Conservation (phyloP, 2,888 invertebrate species). For the Luperina testacea region DNA sequence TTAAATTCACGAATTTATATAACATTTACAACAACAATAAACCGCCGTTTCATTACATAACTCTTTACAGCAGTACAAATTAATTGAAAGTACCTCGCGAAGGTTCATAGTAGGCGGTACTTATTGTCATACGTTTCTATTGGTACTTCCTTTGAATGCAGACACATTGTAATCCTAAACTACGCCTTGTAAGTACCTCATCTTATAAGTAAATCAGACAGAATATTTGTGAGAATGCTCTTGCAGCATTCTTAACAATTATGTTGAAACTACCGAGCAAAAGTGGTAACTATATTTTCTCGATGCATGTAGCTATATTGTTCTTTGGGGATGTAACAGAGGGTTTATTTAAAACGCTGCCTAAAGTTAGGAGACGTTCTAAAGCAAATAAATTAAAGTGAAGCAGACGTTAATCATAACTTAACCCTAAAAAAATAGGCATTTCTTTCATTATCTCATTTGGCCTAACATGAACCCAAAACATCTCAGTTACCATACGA, state of each 20-base stretch:
- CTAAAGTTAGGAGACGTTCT: neutral
- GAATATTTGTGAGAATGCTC: neutral
- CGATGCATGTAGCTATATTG: neutral
- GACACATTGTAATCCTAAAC: slow-evolving; percentile 19
- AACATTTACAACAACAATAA: neutral
- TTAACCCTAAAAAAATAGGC: neutral
- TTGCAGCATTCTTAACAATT: neutral
- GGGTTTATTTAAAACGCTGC: neutral
- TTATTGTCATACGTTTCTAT: slow-evolving; percentile 26
- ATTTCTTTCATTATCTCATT: neutral
- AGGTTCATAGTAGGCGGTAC: slow-evolving; percentile 16
- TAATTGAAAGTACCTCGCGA: neutral
- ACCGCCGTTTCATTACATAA: neutral
- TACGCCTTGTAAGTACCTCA: slow-evolving; percentile 1
- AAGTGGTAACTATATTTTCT: neutral
- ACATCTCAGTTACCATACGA: neutral
- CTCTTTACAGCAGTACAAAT: slow-evolving; percentile 25
- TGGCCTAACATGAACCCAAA: neutral
- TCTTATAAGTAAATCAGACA: neutral
- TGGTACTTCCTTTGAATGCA: slow-evolving; percentile 27
- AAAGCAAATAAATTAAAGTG: neutral
- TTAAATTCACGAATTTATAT: neutral
- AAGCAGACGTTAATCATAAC: neutral
- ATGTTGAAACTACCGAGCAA: neutral
- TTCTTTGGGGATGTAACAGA: neutral